A percentile compares a stretch with the other conserved stretches of the same genome.
Conservation (phyloP, 2,113 vertebrate genomes). For the Picathartes gymnocephalus region DNA sequence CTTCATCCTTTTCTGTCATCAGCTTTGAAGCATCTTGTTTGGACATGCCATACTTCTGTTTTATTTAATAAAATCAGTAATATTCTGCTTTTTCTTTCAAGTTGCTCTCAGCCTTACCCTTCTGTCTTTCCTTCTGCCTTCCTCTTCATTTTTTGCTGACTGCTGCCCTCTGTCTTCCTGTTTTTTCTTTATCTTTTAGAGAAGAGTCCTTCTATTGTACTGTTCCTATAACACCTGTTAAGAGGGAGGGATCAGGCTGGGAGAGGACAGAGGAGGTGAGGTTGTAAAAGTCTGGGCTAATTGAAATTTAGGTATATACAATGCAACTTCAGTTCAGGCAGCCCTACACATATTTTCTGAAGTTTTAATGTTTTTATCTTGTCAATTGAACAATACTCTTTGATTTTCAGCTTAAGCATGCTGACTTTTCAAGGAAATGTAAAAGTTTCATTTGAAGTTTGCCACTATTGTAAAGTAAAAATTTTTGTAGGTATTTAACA, state of each 20-base stretch:
- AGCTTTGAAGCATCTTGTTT: not conserved
- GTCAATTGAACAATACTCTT: not conserved
- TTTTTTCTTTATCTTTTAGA: slow-evolving; percentile 76
- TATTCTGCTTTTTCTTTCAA: slow-evolving; percentile 18
- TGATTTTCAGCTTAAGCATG: not conserved
- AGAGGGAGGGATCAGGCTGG: slow-evolving; percentile 84
- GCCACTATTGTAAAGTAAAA: not conserved
- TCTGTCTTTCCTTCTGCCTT: slow-evolving; percentile 45
- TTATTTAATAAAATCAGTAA: slow-evolving; percentile 20
- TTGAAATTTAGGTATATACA: slow-evolving; percentile 22
- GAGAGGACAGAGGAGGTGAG: slow-evolving; percentile 87
- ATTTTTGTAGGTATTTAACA: not conserved
- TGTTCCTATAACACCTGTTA: slow-evolving; percentile 90
- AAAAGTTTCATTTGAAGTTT: not conserved
- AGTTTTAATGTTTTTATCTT: not conserved
- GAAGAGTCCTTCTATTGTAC: slow-evolving; percentile 89
- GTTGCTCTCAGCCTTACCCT: slow-evolving; percentile 31
- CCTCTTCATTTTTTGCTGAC: slow-evolving; percentile 62
- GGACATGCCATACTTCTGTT: not conserved
- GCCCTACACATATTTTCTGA: not conserved
- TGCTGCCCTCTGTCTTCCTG: slow-evolving; percentile 58
- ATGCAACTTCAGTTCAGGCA: not conserved
- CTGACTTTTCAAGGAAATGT: not conserved
- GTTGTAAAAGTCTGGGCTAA: slow-evolving; percentile 67
- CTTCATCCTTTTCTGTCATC: slow-evolving; percentile 9